These are phyloP conservation scores for Thomomys bottae DNA, from an alignment of 2,113 vertebrate species.

Conservation along the genomic window DNA sequence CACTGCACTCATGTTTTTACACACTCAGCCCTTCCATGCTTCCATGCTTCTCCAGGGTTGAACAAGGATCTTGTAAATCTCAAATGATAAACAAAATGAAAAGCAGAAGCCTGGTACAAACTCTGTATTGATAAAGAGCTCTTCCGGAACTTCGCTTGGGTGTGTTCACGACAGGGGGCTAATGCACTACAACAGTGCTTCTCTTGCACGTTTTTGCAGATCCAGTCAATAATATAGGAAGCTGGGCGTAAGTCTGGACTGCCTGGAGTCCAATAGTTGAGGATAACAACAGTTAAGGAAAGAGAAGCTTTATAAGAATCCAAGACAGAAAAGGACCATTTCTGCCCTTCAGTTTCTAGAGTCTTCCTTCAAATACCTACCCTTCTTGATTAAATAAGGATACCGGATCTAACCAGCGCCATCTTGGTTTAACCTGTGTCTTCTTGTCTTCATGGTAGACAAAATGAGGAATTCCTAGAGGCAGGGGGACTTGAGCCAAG, in stretches of 20 bases:
- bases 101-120: fast-evolving
- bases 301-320: neutral
- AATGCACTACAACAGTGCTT: neutral
- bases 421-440: too few relatives aligned
- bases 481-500: too few relatives aligned
- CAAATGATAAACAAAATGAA: neutral
- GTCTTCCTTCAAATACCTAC: fast-evolving
- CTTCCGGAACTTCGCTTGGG: too few relatives aligned
- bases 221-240: neutral
- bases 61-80: neutral
- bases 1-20: too few relatives aligned
- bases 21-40: neutral
- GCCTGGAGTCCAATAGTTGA: neutral
- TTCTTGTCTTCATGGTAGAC: too few relatives aligned
- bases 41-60: neutral
- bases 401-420: too few relatives aligned
- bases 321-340: neutral
- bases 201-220: neutral
- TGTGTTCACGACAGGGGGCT: too few relatives aligned
- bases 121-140: neutral
- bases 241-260: fast-evolving
- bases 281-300: fast-evolving
- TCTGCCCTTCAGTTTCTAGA: neutral
- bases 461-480: too few relatives aligned
- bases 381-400: too few relatives aligned